phyloP scores from a whole-genome alignment of 2,113 vertebrate species.

The Tragelaphus strepsiceros region DNA sequence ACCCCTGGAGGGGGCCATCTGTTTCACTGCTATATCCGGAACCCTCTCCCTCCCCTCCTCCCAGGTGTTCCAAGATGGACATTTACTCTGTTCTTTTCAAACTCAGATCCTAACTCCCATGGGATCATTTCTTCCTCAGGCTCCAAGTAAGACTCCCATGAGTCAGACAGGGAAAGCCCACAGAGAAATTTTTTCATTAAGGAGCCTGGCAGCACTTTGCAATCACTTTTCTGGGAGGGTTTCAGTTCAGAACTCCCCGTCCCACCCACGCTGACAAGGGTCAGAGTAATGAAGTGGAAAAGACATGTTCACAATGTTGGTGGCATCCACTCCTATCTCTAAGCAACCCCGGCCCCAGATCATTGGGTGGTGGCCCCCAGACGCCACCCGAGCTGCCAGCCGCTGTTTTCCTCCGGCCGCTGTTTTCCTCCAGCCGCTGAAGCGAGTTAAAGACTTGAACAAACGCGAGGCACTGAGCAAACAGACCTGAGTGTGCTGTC shows the following conservation, averaged over 20 bases:
- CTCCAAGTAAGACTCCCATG: slow-evolving; percentile 20
- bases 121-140: background rate
- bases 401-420: background rate
- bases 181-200: background rate
- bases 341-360: slow-evolving; percentile 67
- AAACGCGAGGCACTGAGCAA: slow-evolving; percentile 15
- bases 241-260: slow-evolving; percentile 42
- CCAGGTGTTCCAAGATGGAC: background rate
- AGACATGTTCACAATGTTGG: slow-evolving; percentile 56
- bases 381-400: background rate
- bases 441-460: slow-evolving; percentile 39
- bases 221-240: slow-evolving; percentile 22
- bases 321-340: slow-evolving; percentile 65
- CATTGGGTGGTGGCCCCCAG: slow-evolving; percentile 2
- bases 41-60: background rate
- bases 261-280: slow-evolving; percentile 55
- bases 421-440: slow-evolving; percentile 16
- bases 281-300: slow-evolving; percentile 78
- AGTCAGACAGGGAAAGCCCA: slow-evolving; percentile 4
- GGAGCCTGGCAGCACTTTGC: background rate
- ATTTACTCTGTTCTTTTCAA: background rate
- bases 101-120: background rate
- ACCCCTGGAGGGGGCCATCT: background rate
- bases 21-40: background rate
- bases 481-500: background rate